phyloP scores from a whole-genome alignment of 2,888 invertebrate genomes.

The Napeogenes inachia region DNA sequence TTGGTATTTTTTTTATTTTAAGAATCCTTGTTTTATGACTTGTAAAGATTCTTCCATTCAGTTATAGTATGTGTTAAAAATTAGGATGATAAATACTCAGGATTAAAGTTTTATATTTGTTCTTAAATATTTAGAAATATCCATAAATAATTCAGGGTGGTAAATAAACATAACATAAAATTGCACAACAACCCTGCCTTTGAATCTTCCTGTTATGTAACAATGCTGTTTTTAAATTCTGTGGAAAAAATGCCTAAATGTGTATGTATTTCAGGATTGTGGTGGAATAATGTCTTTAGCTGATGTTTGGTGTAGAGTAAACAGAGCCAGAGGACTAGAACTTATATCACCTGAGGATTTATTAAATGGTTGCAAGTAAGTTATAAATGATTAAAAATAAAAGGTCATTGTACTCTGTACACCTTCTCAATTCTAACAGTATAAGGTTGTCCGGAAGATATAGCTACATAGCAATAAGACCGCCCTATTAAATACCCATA shows the following conservation, averaged over 20 bases:
- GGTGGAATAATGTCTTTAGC: constrained; percentile 98
- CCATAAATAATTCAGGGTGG: no score
- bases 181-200: no score
- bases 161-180: no score
- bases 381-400: constrained; percentile 24
- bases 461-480: no score
- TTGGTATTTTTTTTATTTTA: constrained; percentile 45
- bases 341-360: constrained; percentile 98
- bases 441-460: no score
- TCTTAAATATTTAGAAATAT: no score
- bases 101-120: no score
- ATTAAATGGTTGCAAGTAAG: constrained; percentile 89
- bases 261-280: constrained; percentile 78
- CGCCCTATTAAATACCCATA: no score
- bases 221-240: not conserved
- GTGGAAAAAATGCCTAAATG: constrained; percentile 1
- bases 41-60: constrained; percentile 1
- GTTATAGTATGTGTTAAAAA: not conserved
- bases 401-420: constrained; percentile 8
- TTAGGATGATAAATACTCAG: no score
- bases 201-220: no score
- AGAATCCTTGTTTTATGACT: constrained; percentile 1
- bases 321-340: constrained; percentile 96
- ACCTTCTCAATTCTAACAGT: not conserved
- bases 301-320: constrained; percentile 97